phyloP scores from a whole-genome alignment of 2,797 vertebrate species.

The Micropoecilia bifurca region DNA sequence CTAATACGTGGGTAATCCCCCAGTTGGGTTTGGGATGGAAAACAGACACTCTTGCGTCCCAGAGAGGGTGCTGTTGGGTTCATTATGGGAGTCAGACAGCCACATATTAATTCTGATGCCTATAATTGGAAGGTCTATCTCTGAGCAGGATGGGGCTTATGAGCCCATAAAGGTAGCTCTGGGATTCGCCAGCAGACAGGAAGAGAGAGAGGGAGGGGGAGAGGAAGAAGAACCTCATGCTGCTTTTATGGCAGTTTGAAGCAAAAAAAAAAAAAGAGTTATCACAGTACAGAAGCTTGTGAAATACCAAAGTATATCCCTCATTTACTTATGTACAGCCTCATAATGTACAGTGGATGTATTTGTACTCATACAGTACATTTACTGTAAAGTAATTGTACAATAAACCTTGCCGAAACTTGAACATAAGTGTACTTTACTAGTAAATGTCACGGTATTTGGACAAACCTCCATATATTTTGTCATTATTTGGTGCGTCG shows the following conservation, averaged over 20 bases:
- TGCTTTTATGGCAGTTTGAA: slow-evolving; percentile 8
- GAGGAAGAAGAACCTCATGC: slow-evolving; percentile 27
- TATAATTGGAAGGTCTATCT: slow-evolving; percentile 73
- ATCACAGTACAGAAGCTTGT: neutral
- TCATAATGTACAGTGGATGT: neutral
- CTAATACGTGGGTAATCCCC: slow-evolving; percentile 44
- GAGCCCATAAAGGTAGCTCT: slow-evolving; percentile 42
- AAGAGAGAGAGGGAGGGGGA: slow-evolving; percentile 35
- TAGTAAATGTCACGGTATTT: neutral
- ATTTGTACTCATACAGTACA: too few species aligned
- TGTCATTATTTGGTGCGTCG: neutral
- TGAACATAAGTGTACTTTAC: too few species aligned
- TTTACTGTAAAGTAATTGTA: too few species aligned
- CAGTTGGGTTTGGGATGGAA: slow-evolving; percentile 34
- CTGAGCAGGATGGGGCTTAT: slow-evolving; percentile 59
- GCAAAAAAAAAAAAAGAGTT: slow-evolving; percentile 10
- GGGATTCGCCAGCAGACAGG: slow-evolving; percentile 34
- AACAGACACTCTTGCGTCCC: slow-evolving; percentile 47
- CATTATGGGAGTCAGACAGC: slow-evolving; percentile 62
- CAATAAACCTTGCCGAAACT: too few species aligned
- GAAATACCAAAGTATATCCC: neutral
- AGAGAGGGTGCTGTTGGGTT: slow-evolving; percentile 79
- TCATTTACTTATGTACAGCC: neutral
- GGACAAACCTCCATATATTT: neutral
- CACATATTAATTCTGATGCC: slow-evolving; percentile 66